These are phyloP conservation scores for Sylvietta virens DNA, from an alignment of 2,113 vertebrate genomes.

Conservation along the genomic window DNA sequence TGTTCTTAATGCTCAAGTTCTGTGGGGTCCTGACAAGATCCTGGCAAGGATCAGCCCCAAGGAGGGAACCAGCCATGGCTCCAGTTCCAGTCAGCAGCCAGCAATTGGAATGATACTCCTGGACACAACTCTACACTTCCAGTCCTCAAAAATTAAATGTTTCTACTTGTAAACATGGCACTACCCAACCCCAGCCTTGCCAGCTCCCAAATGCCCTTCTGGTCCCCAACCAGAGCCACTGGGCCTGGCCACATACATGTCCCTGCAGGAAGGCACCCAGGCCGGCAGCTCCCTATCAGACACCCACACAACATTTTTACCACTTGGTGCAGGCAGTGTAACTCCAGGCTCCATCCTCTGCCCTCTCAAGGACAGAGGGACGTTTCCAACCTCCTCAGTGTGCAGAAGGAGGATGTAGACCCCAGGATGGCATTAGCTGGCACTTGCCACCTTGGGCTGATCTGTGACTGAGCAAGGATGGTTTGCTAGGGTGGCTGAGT, in stretches of 20 bases:
- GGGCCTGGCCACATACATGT: fast-evolving
- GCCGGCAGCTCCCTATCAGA: neutral
- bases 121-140: neutral
- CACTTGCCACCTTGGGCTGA: neutral
- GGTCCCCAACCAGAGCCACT: neutral
- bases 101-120: fast-evolving
- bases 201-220: neutral
- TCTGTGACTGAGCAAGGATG: fast-evolving
- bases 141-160: neutral
- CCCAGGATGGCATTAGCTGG: fast-evolving
- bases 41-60: neutral
- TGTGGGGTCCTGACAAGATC: neutral
- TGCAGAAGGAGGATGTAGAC: fast-evolving
- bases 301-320: neutral
- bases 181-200: neutral
- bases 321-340: neutral
- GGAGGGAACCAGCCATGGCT: neutral
- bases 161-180: neutral
- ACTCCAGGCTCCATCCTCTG: neutral
- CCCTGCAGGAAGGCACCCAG: fast-evolving
- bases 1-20: neutral
- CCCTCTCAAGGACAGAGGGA: constrained; percentile 9
- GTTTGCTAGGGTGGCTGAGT: neutral
- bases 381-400: neutral
- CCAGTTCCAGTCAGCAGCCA: neutral